Base-by-base conservation (phyloP, 2,888 invertebrate genomes). In the Drosophila colorata region DNA sequence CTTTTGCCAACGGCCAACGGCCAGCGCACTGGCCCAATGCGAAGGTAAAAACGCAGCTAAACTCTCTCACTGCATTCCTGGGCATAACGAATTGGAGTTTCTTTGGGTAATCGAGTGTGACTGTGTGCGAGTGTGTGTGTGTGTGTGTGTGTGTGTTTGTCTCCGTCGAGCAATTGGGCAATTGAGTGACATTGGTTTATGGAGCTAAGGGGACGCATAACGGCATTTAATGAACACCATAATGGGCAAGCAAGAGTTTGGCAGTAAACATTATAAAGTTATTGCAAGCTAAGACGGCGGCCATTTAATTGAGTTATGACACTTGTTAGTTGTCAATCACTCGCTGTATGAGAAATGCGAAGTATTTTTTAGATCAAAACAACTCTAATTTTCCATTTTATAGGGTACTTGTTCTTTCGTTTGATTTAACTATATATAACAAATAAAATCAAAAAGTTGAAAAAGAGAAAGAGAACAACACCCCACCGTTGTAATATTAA, bases 181-280 rank as follows among this genome's bases (percentile, higher is more conserved):
- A 75, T 74, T 76, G 75, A 69, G 68, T 80, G 83, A 72, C 78
- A 76, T 71, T 78, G 73, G 65, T 58, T 72, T 79, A 64, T 77
- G 64, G 33, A 23, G 57, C 16, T 40, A 20, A 47, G 46, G 56
- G 55, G 40, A 57, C 55, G 33, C 52, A 56, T 70, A 56, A 48
- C 40, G 41, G 52, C 59, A 57, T 46, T 58, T 53, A 52, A 69
- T 65, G 63, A 60, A 37, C 57, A 43, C 23, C 41, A 9, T 51
- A 60, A 58, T 41, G 37, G 51, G 3, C 9, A 31, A 33, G 37
- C 20, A 47, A 47, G 35, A 14, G 43, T 38, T 51, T 11, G 37
- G n/a, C 41, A 40, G 69, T 57, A 69, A 69, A 57, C 52, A 28
- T 40, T 14, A 40, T 35, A 16, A 40, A 35, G 16, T 56, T 51